Percentiles rank a stretch among this genome's conserved stretches.
These are phyloP conservation scores for Fragum fragum DNA, from an alignment of 2,888 invertebrate genomes.

Conservation along the genomic window DNA sequence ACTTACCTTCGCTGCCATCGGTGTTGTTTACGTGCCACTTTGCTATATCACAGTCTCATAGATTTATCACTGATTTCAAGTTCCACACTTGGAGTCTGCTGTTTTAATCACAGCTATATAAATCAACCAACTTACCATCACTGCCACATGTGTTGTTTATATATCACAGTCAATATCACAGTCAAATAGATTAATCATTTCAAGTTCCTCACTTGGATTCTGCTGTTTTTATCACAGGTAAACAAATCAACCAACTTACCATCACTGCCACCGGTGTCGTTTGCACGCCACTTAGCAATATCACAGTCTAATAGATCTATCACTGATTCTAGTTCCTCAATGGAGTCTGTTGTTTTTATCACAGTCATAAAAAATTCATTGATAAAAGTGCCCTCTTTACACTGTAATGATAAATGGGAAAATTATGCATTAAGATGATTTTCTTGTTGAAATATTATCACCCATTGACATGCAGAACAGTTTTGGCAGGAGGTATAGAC, in stretches of 20 bases:
- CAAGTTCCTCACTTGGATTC: constrained; percentile 96
- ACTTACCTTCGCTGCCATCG: constrained; percentile 92
- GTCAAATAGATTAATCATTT: constrained; percentile 91
- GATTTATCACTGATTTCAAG: constrained; percentile 92
- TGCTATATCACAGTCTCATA: constrained; percentile 93
- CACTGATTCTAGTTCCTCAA: constrained; percentile 93
- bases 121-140: constrained; percentile 88
- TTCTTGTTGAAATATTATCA: too few species aligned
- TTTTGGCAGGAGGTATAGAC: too few species aligned
- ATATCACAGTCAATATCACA: constrained; percentile 92
- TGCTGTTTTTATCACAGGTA: too few species aligned
- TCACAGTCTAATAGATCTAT: constrained; percentile 93
- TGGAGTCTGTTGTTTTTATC: constrained; percentile 92
- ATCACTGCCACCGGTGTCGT: constrained; percentile 95
- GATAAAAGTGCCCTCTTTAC: constrained; percentile 92
- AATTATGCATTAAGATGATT: too few species aligned
- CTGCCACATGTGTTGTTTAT: constrained; percentile 95
- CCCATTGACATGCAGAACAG: too few species aligned
- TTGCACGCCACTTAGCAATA: constrained; percentile 91
- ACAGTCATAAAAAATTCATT: constrained; percentile 95
- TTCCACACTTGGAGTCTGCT: constrained; percentile 94
- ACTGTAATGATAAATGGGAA: too few species aligned
- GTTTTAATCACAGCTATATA: constrained; percentile 94
- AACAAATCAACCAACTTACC: constrained; percentile 82
- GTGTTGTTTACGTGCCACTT: constrained; percentile 92